Evolutionary conservation across 1,140 invertebrate species (phyloP), one percentile per base, ranked within the genome.

Genomic region (Sesamia nonagrioides): DNA sequence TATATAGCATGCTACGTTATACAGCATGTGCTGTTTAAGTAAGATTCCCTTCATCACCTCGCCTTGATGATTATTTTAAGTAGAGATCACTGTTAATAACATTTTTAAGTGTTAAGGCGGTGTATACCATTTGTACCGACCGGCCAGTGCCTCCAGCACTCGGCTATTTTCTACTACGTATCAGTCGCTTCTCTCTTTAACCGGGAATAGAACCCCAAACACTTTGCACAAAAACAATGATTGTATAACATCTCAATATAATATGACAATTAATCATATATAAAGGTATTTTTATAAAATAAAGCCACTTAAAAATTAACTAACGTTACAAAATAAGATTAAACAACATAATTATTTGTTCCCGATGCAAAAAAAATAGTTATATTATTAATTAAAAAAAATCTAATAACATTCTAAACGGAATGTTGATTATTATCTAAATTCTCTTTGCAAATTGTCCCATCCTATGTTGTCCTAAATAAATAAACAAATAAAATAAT

Each of bases 301-400:
- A 92, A 92, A 95, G 92, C 90, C 89, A 89, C 91, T 94, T 95
- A 93, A 92, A 92, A 94, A 93, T 91, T 94, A 94, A 94, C 92
- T 94, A 93, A 94, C 92, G 86, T 93, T 94, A 95, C 91, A 91
- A 95, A 92, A 93, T 94, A 94, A 93, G 91, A 94, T 93, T 93
- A 95, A 94, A 94, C 88, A 95, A 95, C 93, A 92, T 94, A 94
- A 94, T 94, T 88, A 92, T 94, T 95, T 95, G 93, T 95, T 95
- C 93, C 93, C 93, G 87, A 95, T 91, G 91, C 86, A 89, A 94
- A 92, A 69, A n/a, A 92, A 93, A 92, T 93, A 92, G 92, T 93
- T 91, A 91, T 93, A 92, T 88, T 91, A 92, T 85, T 88, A 86
- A 88, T 86, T 88, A 92, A 94, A 91, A n/a, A 93, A 93, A 92